Base-by-base conservation (phyloP, 92 coral and sea anemone species). In the Scolanthus callimorphus region DNA sequence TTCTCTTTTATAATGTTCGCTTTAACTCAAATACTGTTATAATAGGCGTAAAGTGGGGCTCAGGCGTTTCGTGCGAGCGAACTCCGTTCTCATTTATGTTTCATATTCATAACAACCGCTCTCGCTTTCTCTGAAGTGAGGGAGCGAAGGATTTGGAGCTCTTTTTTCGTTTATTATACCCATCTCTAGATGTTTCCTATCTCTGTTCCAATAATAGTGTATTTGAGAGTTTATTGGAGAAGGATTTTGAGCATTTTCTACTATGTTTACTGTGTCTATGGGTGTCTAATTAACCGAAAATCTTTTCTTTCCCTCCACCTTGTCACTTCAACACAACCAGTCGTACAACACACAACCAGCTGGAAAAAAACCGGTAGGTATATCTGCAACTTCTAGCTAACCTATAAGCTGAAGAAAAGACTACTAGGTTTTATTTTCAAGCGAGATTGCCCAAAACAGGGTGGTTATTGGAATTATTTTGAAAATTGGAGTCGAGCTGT, bases 331-430 rank as follows among this genome's bases (percentile, higher is more conserved):
- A 67, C 70, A 65, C 86, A 77, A 69, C 96, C 78, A 94, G 99
- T 76, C 99, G 99, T 66, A 83, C 99, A 39, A 94, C 99, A 76
- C 99, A 94, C 53, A 94, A 94, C 85, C 99, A 94, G 79, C 83
- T 94, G 66, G 99, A 94, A 65, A 94, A 94, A 89, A 94, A 94
- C 96, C 88, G 99, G 99, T 94, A 78, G 70, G 96, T 67, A 66
- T 63, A 38, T 76, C 23, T 46, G 52, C 17, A 6, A 46, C 52
- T 46, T 46, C 17, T 9, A 20, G 19, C 23, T 46, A 10, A 46
- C 17, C 52, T 21, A 6, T 15, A 46, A 10, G 11, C 8, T 21
- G 8, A 9, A 20, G 22, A 46, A 46, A 20, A 46, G 17, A 46
- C 4, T 9, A 9, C 17, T 46, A 11, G 52, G 4, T 10, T 4